These are phyloP conservation scores for Galerucella pusilla DNA, from an alignment of 2,888 invertebrate genomes.

Conservation along the genomic window DNA sequence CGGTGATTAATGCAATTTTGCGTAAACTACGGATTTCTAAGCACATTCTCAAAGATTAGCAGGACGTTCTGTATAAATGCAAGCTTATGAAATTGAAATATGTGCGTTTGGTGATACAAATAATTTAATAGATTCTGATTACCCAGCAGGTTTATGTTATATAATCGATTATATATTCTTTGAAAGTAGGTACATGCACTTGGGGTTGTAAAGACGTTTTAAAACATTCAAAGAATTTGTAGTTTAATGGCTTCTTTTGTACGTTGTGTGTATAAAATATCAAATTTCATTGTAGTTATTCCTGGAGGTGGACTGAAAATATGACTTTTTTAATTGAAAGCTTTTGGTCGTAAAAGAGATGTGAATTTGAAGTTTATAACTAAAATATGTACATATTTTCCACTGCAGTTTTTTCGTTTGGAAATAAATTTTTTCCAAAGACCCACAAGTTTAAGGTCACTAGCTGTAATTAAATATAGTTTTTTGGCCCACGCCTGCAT, in stretches of 20 bases:
- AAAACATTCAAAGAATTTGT: no score
- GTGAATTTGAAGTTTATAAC: no score
- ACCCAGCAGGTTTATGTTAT: neutral
- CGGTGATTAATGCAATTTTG: no score
- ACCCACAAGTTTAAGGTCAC: constrained; percentile 7
- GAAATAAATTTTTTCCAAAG: neutral
- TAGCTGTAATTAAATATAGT: neutral
- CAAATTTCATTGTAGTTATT: neutral
- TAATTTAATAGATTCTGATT: neutral
- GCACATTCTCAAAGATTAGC: no score
- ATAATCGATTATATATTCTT: neutral
- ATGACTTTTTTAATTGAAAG: no score
- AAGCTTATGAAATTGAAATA: neutral
- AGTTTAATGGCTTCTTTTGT: neutral
- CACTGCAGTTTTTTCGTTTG: neutral
- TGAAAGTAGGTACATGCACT: neutral
- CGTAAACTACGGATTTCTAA: no score
- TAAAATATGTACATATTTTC: neutral
- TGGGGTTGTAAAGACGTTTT: neutral
- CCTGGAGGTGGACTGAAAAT: neutral
- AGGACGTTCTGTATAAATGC: neutral
- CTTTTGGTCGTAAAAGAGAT: no score
- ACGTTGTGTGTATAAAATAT: neutral
- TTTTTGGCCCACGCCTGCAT: neutral
- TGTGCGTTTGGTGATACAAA: neutral